Evolutionary conservation across 1,140 invertebrate species (phyloP), one percentile per base, ranked within the genome.

Genomic region (Zaprionus africanus): DNA sequence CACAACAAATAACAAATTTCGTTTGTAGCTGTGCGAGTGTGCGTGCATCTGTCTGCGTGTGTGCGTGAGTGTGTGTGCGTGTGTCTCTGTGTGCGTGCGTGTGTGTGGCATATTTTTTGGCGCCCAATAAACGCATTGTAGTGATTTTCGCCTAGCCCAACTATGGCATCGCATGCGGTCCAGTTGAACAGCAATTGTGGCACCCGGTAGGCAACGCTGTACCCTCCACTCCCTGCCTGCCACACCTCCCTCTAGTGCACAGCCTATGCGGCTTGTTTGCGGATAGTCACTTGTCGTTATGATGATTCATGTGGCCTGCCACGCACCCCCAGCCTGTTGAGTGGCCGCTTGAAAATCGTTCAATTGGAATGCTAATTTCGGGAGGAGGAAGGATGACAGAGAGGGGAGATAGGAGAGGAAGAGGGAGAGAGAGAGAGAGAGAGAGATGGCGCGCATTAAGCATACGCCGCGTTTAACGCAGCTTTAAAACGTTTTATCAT

Each of bases 341-440:
- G 69, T 85, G 53, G 58, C 61, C 66, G 81, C 46, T 85, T 85
- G 79, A 75, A 77, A 75, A 46, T 56, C 71, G 78, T 71, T 76
- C 81, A 85, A 88, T 88, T 79, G 78, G 76, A 90, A 90, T 85
- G 81, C 75, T 80, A 90, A 85, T 90, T 90, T 76, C 60, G n/a
- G 26, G 41, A 60, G 13, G 38, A 15, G 38, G 12, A 22, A 0
- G 17, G 46, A 3, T 19, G 9, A 49, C 1, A 49, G 9, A 49
- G 43, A 0, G 19, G 4, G 15, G 38, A n/a, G 5, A 41, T 5
- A 5, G 24, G 36, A 2, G 36, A 38, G n/a, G 19, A 1, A 46
- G 17, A 1, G 17, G 3, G 17, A 5, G 46, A 49, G 46, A 1
- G 46, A 9, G 5, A 5, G 15, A 19, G 3, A 6, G 15, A 9